phyloP scores from a whole-genome alignment of 2,888 invertebrate genomes.

The Carterocephalus palaemon region DNA sequence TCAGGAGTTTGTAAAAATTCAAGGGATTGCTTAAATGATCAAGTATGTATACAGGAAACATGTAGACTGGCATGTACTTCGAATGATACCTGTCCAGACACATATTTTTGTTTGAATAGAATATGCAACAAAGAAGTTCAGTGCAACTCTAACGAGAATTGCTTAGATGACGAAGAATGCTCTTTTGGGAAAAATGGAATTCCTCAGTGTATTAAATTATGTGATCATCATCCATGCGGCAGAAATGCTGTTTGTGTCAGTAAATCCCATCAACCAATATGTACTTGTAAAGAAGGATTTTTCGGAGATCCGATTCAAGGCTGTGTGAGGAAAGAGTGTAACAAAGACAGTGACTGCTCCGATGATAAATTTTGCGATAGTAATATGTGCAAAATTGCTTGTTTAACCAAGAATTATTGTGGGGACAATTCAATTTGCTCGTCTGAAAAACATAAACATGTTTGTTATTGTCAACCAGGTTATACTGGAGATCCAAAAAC shows the following conservation, averaged over 20 bases:
- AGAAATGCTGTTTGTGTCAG: constrained; percentile 89
- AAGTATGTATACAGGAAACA: constrained; percentile 90
- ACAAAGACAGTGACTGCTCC: constrained; percentile 83
- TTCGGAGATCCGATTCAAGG: constrained; percentile 89
- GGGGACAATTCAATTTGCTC: constrained; percentile 92
- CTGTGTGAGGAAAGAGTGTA: constrained; percentile 89
- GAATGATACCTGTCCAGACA: constrained; percentile 90
- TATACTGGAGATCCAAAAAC: constrained; percentile 87
- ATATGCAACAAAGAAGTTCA: constrained; percentile 91
- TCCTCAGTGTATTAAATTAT: constrained; percentile 87
- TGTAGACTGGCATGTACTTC: constrained; percentile 90
- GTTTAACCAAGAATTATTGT: constrained; percentile 89
- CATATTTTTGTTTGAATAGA: constrained; percentile 89
- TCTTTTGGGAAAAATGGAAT: constrained; percentile 82
- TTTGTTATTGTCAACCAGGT: constrained; percentile 90
- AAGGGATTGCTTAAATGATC: constrained; percentile 91
- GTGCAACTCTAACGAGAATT: constrained; percentile 86
- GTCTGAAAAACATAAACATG: constrained; percentile 88
- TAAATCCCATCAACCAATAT: constrained; percentile 85
- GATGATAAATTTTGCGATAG: constrained; percentile 90
- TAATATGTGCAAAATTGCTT: constrained; percentile 91
- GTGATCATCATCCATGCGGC: constrained; percentile 86
- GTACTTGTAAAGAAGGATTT: constrained; percentile 88
- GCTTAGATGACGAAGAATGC: constrained; percentile 86
- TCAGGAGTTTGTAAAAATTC: constrained; percentile 86